Percentiles rank a stretch among this genome's conserved stretches.
phyloP scores from a whole-genome alignment of 2,888 invertebrate genomes.

The Ceraclea dissimilis region DNA sequence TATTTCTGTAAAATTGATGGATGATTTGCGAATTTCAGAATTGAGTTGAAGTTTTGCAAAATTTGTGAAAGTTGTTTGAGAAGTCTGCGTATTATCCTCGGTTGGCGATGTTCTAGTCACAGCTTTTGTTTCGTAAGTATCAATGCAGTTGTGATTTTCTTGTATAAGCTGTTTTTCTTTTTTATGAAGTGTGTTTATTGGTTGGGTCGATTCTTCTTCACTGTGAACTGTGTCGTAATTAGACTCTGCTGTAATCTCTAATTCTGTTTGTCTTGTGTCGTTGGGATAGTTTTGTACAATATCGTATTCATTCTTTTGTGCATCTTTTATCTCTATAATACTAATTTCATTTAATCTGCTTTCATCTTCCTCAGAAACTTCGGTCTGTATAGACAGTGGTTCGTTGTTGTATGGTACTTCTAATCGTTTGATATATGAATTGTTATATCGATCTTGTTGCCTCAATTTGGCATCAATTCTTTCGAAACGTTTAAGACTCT shows the following conservation, averaged over 20 bases:
- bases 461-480: slow-evolving; percentile 63
- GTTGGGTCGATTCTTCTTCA: slow-evolving; percentile 3
- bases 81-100: background rate
- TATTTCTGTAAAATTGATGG: background rate
- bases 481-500: slow-evolving; percentile 62
- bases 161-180: background rate
- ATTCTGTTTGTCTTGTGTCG: background rate
- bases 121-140: background rate
- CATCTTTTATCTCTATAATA: slow-evolving; percentile 19
- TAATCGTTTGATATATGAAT: slow-evolving; percentile 13
- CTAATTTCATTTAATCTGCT: slow-evolving; percentile 16
- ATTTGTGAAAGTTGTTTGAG: background rate
- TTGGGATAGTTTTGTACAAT: background rate
- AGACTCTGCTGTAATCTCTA: background rate
- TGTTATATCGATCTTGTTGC: slow-evolving; percentile 26
- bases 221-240: slow-evolving; percentile 1
- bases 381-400: slow-evolving; percentile 40
- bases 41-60: background rate
- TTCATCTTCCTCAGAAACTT: slow-evolving; percentile 37
- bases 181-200: background rate
- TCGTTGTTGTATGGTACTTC: slow-evolving; percentile 32
- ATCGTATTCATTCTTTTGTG: slow-evolving; percentile 12
- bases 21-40: background rate
- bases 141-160: background rate
- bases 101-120: background rate